Percentiles rank a stretch among this genome's conserved stretches.
These are phyloP conservation scores for Triplophysa bombifrons DNA, from an alignment of 2,797 vertebrate species.

Conservation along the genomic window DNA sequence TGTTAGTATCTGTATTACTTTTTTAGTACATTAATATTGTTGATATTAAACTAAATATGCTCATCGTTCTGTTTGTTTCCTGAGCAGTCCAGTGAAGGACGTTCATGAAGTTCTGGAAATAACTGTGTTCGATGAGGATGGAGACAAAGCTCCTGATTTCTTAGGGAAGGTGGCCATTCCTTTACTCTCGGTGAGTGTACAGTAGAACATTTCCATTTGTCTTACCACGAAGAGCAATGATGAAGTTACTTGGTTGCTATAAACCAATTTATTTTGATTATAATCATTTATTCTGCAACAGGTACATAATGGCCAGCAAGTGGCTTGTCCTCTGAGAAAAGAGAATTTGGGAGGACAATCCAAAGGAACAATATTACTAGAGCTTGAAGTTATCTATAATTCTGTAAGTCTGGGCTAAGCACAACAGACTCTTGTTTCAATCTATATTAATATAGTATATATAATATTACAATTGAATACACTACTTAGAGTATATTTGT, in stretches of 20 bases:
- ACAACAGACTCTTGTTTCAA: no score
- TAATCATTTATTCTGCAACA: conserved; percentile 64
- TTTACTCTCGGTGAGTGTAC: conserved; percentile 86
- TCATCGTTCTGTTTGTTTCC: conserved; percentile 18
- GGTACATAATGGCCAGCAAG: conserved; percentile 86
- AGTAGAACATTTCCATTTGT: neutral
- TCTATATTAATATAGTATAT: neutral
- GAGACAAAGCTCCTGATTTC: conserved; percentile 97
- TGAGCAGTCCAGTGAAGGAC: conserved; percentile 89
- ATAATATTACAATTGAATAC: neutral
- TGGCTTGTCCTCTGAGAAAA: conserved; percentile 85
- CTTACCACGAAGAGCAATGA: neutral
- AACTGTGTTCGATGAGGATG: conserved; percentile 95
- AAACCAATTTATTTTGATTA: neutral
- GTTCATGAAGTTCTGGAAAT: conserved; percentile 92
- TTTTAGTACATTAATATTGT: neutral
- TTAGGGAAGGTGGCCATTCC: conserved; percentile 94
- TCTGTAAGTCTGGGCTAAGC: conserved; percentile 79
- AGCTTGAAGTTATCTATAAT: conserved; percentile 94
- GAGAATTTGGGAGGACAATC: conserved; percentile 86
- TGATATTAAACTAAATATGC: neutral
- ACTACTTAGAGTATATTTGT: neutral
- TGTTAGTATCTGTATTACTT: conserved; percentile 80
- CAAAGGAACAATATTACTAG: conserved; percentile 90
- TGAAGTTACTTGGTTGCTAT: neutral